Base-by-base conservation (phyloP, 2,113 vertebrate genomes). In the Cyanistes caeruleus region DNA sequence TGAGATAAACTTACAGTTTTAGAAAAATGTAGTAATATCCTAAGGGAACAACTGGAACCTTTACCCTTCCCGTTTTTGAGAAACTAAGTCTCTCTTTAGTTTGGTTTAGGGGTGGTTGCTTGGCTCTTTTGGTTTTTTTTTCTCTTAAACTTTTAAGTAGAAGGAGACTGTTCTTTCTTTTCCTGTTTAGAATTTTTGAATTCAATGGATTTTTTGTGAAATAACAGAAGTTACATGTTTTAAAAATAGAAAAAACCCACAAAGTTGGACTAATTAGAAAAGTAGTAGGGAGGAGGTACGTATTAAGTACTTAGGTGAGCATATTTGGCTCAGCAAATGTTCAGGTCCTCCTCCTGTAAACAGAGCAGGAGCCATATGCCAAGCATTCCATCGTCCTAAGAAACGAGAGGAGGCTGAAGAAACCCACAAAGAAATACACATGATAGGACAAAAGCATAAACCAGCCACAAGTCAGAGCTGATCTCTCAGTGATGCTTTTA, bases 291-390 rank as follows among this genome's bases (percentile, higher is more conserved):
- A 89, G 60, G 39, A 94, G 74, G 44, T 68, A 64, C 87, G 63
- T 46, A 63, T 95, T 95, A 95, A 93, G 77, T 94, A 77, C 2
- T 5, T 67, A 95, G 39, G 55, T 96, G 94, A 95, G 70, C 69
- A 60, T 91, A 72, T 95, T 92, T 94, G 84, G 77, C 85, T 95
- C 46, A 77, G 78, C 58, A 93, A 55, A 93, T 90, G 91, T 86
- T 88, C 48, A 52, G 64, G 88, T 94, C 51, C 72, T 93, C 53
- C 58, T 84, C 43, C 75, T 77, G 49, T 91, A 55, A 89, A 62
- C 39, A 60, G 53, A 87, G 68, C 60, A 89, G 86, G 43, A 91
- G 72, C 86, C 65, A 58, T 91, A 89, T 79, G 79, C 35, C 53
- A 31, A 60, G 59, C 78, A 88, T 48, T 93, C 64, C 53, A 3